These are phyloP conservation scores for Oxycera nigricornis DNA, from an alignment of 2,888 invertebrate genomes.

Conservation along the genomic window DNA sequence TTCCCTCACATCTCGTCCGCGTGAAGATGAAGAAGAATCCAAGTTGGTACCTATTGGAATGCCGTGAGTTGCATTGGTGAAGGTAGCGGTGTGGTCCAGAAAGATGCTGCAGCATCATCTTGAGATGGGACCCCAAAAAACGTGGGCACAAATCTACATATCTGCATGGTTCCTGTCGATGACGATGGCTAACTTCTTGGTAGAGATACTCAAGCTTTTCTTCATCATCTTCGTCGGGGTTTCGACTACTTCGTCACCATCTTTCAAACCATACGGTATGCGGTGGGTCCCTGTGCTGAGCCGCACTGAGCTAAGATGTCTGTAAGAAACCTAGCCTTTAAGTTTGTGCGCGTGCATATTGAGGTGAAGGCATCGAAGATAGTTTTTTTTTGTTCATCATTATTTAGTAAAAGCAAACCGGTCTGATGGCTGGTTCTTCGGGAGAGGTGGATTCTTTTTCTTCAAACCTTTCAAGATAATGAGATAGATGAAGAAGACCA, in stretches of 20 bases:
- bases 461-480: constrained; percentile 6
- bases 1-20: neutral
- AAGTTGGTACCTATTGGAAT: neutral
- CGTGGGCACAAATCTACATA: neutral
- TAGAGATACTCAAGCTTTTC: neutral
- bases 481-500: neutral
- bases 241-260: neutral
- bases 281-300: constrained; percentile 2
- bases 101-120: neutral
- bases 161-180: neutral
- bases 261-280: constrained; percentile 1
- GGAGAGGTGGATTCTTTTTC: neutral
- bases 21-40: constrained; percentile 14
- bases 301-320: too few species aligned
- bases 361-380: neutral
- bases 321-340: too few species aligned
- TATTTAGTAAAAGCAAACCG: neutral
- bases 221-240: neutral
- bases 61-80: neutral
- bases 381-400: neutral
- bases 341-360: neutral
- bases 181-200: neutral
- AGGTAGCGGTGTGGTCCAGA: neutral
- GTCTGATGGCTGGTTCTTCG: neutral
- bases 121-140: neutral